Evolutionary conservation across 37 sponge, comb jelly and placozoan genomes (phyloP), one percentile per base, ranked within the genome.

Genomic region (Haliclona indistincta): DNA sequence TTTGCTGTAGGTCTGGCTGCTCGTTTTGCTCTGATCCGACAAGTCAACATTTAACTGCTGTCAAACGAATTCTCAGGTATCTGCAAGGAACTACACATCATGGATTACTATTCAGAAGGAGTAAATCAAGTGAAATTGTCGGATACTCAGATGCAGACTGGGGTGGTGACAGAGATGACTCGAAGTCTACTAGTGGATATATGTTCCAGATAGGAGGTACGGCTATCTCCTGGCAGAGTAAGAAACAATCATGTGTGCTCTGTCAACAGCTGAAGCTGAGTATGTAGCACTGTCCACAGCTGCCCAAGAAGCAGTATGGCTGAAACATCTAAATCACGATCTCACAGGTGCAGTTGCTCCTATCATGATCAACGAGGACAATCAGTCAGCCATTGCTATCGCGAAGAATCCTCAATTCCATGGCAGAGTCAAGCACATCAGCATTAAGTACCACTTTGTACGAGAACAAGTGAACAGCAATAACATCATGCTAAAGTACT

Each of bases 221-320:
- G 33, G 67, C 64, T 44, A n/a, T n/a, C n/a, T n/a, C n/a, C n/a
- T n/a, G n/a, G n/a, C n/a, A n/a, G n/a, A n/a, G n/a, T n/a, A n/a
- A n/a, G n/a, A n/a, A n/a, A n/a, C n/a, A n/a, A n/a, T n/a, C n/a
- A n/a, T n/a, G n/a, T n/a, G n/a, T n/a, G n/a, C n/a, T n/a, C n/a
- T n/a, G n/a, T n/a, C n/a, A n/a, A n/a, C n/a, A n/a, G n/a, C n/a
- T n/a, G n/a, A n/a, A 36, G 84, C 77, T 35, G 84, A 84, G 47
- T 84, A 84, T 58, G 40, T 76, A 37, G 77, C 84, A 70, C 67
- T 84, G 19, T 45, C 77, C 20, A 70, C 64, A 70, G 77, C 84
- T 35, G 29, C 70, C 37, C 84, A 84, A 53, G 84, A 84, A 49
- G 77, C 71, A 29, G 26, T 45, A n/a, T 83, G 84, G 84, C 30